A percentile compares a stretch with the other conserved stretches of the same genome.
phyloP scores from a whole-genome alignment of 2,797 vertebrate species.

The Thaleichthys pacificus region DNA sequence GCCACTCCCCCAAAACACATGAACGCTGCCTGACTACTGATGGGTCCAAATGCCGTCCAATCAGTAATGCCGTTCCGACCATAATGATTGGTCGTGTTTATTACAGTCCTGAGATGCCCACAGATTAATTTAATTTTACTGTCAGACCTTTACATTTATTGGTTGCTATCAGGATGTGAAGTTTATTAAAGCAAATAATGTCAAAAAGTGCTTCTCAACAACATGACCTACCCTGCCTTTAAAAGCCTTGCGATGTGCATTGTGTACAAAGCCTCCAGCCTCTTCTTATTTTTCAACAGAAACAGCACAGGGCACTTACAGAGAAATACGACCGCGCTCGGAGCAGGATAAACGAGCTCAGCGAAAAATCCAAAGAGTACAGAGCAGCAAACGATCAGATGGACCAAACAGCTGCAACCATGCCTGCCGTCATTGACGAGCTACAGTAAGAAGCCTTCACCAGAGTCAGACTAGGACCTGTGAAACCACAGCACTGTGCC shows the following conservation, averaged over 20 bases:
- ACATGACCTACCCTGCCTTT: too few species aligned
- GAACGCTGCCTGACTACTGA: too few species aligned
- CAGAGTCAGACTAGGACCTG: background rate
- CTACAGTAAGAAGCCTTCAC: conserved; percentile 66
- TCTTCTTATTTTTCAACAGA: conserved; percentile 56
- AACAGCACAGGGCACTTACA: conserved; percentile 33
- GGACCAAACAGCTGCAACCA: conserved; percentile 44
- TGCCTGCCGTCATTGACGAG: conserved; percentile 51
- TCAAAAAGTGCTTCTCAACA: too few species aligned
- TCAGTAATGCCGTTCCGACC: too few species aligned
- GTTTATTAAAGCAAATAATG: too few species aligned
- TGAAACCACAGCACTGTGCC: background rate
- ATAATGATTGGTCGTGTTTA: too few species aligned
- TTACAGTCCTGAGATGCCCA: too few species aligned
- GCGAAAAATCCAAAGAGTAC: conserved; percentile 50
- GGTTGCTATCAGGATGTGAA: too few species aligned
- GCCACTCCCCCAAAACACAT: too few species aligned
- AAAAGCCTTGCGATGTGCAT: background rate
- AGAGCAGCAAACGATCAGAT: conserved; percentile 54
- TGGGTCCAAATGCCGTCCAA: too few species aligned
- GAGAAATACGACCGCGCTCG: conserved; percentile 42
- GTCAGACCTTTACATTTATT: too few species aligned
- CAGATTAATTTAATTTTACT: too few species aligned
- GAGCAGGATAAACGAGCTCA: conserved; percentile 37
- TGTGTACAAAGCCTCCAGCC: background rate